Evolutionary conservation across 2,797 vertebrate genomes (phyloP).

Genomic region (Botia kubotai): DNA sequence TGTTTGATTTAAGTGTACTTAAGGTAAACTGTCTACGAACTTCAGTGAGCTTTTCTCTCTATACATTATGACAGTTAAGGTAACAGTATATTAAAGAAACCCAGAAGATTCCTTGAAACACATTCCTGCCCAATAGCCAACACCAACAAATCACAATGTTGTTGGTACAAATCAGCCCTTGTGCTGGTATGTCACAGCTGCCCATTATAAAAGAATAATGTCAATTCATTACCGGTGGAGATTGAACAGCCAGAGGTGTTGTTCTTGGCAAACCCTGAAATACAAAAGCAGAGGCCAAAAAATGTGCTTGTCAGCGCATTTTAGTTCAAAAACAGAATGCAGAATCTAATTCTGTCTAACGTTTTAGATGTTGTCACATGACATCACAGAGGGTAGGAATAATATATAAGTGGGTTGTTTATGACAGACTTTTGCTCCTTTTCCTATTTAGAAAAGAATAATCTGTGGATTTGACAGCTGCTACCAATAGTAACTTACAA

Average conservation of each 20-base stretch:
- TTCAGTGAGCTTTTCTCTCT: constrained; percentile 14
- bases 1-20: constrained; percentile 30
- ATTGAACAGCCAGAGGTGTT: not conserved
- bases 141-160: constrained; percentile 23
- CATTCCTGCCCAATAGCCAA: constrained; percentile 1
- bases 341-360: not conserved
- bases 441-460: not conserved
- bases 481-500: not conserved
- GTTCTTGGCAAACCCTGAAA: constrained; percentile 24
- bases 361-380: not conserved
- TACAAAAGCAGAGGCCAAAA: constrained; percentile 5
- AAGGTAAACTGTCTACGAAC: constrained; percentile 29
- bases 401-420: not conserved
- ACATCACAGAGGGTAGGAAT: not conserved
- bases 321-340: not conserved
- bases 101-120: constrained; percentile 22
- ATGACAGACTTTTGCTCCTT: not conserved
- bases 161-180: not conserved
- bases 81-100: constrained; percentile 37
- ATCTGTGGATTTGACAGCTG: not conserved
- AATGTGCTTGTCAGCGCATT: constrained; percentile 17
- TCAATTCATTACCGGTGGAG: constrained; percentile 14
- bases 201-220: constrained; percentile 11
- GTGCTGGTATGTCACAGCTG: constrained; percentile 35
- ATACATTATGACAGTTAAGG: constrained; percentile 27